Conservation (phyloP, 1,140 invertebrate genomes). For the Hypothenemus hampei region DNA sequence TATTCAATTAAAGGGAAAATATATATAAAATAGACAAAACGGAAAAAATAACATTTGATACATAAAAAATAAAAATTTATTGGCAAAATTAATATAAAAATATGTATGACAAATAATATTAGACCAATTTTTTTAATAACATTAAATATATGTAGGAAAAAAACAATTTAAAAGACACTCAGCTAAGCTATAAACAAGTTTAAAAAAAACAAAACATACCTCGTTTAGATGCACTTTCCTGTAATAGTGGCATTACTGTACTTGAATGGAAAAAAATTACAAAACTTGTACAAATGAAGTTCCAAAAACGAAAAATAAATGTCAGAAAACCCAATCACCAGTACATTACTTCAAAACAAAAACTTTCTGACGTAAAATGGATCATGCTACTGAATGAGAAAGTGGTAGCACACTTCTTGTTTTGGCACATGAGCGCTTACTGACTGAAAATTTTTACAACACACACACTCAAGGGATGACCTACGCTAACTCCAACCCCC, state of each 20-base stretch:
- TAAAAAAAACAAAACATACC: neutral
- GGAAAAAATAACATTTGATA: too few relatives aligned
- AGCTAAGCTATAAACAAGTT: too few relatives aligned
- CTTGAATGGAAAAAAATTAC: neutral
- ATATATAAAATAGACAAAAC: too few relatives aligned
- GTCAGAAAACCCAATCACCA: conserved; percentile 1
- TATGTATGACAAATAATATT: too few relatives aligned
- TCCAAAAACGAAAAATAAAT: neutral
- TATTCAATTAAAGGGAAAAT: too few relatives aligned
- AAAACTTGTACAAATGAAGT: neutral
- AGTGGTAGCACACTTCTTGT: conserved; percentile 19
- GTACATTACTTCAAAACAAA: neutral
- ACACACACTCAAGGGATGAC: conserved; percentile 29
- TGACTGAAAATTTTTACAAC: conserved; percentile 30
- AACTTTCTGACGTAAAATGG: conserved; percentile 1
- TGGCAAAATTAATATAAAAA: too few relatives aligned
- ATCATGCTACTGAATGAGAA: conserved; percentile 6
- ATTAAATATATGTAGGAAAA: too few relatives aligned
- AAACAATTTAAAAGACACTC: too few relatives aligned
- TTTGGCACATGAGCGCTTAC: conserved; percentile 27
- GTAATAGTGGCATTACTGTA: conserved; percentile 10
- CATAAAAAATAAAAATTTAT: too few relatives aligned
- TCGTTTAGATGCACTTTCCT: conserved; percentile 22
- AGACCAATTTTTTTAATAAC: too few relatives aligned
- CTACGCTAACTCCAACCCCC: conserved; percentile 27